Evolutionary conservation across 2,888 invertebrate species (phyloP), one percentile per base, ranked within the genome.

Genomic region (Drosophila merina): DNA sequence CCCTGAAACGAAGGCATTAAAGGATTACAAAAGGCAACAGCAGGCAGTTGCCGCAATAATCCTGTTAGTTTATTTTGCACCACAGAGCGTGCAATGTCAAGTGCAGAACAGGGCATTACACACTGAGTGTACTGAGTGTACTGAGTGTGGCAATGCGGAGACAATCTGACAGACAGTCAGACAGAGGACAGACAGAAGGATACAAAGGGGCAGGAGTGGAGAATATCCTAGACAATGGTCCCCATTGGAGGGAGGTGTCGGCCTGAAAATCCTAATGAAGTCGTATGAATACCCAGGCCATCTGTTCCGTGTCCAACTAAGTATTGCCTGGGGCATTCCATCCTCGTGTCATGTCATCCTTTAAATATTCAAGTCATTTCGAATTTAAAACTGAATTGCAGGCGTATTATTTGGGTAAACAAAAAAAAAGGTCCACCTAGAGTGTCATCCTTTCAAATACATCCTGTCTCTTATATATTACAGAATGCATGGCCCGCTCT

Each of bases 1-100:
- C 14, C 14, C 56, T 45, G 45, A 26, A 44, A 31, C 50, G 49
- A 30, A 45, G 47, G 79, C 77, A 79, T 78, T 74, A 85, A 85
- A 83, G 87, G 86, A 83, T 85, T 87, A 82, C 72, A 58, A 71
- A 57, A 42, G 73, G 59, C 54, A 57, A 42, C 57, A 78, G 57
- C 72, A 60, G 63, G 82, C 85, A 77, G 75, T 80, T 44, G 62
- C 57, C 62, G 74, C 76, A 52, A 76, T 84, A 87, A 87, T 86
- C 86, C 83, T 86, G 88, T 86, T 86, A 86, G 83, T 81, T 81
- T 79, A 72, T 77, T 75, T 83, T 64, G 60, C 80, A 51, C 45
- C 57, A 38, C 55, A 50, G 47, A 59, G 72, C 77, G 50, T 60
- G 57, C 77, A 70, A 74, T 82, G 86, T 82, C 81, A 82, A 82